Evolutionary conservation across 2,113 vertebrate species (phyloP).

Genomic region (Chroicocephalus ridibundus): DNA sequence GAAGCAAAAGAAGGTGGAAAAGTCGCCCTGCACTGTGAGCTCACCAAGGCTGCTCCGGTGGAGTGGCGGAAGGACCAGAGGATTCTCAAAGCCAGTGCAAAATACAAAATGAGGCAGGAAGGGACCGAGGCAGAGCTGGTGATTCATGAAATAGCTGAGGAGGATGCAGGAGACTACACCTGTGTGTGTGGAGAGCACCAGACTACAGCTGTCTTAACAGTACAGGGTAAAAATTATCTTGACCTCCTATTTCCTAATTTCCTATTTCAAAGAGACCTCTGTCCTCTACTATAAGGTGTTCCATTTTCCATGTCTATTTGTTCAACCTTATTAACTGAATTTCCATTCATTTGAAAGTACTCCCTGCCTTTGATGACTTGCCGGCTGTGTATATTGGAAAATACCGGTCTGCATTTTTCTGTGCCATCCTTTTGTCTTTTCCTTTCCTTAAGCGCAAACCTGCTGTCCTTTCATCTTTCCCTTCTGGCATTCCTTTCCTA

Average conservation of each 20-base stretch:
- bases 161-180: conserved; percentile 76
- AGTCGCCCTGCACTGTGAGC: conserved; percentile 45
- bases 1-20: conserved; percentile 64
- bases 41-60: conserved; percentile 60
- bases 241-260: neutral
- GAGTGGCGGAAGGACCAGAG: conserved; percentile 62
- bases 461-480: neutral
- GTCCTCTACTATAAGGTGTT: neutral
- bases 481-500: neutral
- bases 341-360: neutral
- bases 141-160: conserved; percentile 62
- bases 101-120: conserved; percentile 74
- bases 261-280: neutral
- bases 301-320: neutral
- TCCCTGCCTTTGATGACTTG: neutral
- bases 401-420: neutral
- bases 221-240: conserved; percentile 75
- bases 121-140: conserved; percentile 72
- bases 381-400: neutral
- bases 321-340: neutral
- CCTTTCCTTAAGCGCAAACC: neutral
- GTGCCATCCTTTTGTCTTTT: neutral
- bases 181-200: conserved; percentile 78
- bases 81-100: conserved; percentile 59
- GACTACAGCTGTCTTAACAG: conserved; percentile 75